Evolutionary conservation across 2,888 invertebrate species (phyloP).

Genomic region (Rhingia rostrata): DNA sequence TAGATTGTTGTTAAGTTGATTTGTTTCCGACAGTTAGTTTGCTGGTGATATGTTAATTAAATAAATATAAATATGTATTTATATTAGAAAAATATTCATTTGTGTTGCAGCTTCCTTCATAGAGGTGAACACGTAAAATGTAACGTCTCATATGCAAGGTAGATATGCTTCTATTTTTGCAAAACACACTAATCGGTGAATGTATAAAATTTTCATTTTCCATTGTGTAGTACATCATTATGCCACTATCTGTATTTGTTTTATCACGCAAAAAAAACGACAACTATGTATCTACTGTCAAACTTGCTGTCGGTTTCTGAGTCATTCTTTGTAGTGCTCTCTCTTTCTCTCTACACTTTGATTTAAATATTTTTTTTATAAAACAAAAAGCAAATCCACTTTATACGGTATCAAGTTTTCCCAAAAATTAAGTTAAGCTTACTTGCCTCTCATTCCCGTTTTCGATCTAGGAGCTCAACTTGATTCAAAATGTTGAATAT

Average conservation of each 20-base stretch:
- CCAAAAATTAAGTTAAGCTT: conserved; percentile 83
- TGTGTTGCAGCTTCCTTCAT: conserved; percentile 20
- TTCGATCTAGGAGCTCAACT: conserved; percentile 83
- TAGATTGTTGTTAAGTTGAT: conserved; percentile 70
- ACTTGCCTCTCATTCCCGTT: conserved; percentile 83
- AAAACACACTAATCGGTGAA: conserved; percentile 39
- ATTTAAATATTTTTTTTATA: conserved; percentile 45
- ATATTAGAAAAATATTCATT: conserved; percentile 19
- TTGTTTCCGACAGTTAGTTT: conserved; percentile 72
- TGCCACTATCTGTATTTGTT: neutral
- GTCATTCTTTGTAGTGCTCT: conserved; percentile 65
- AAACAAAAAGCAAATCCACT: conserved; percentile 67
- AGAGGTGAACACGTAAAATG: conserved; percentile 7
- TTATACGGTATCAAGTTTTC: conserved; percentile 82
- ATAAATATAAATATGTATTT: conserved; percentile 6
- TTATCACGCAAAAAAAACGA: neutral
- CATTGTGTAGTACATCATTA: conserved; percentile 13
- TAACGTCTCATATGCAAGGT: conserved; percentile 37
- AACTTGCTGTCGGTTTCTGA: conserved; percentile 72
- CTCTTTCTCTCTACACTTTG: conserved; percentile 36
- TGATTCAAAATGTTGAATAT: conserved; percentile 82
- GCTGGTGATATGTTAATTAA: conserved; percentile 59
- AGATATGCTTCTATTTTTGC: conserved; percentile 69
- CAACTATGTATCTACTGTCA: conserved; percentile 54
- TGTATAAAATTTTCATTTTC: conserved; percentile 11